Conservation (phyloP, 2,113 vertebrate species). For the Lophotis ruficrista region DNA sequence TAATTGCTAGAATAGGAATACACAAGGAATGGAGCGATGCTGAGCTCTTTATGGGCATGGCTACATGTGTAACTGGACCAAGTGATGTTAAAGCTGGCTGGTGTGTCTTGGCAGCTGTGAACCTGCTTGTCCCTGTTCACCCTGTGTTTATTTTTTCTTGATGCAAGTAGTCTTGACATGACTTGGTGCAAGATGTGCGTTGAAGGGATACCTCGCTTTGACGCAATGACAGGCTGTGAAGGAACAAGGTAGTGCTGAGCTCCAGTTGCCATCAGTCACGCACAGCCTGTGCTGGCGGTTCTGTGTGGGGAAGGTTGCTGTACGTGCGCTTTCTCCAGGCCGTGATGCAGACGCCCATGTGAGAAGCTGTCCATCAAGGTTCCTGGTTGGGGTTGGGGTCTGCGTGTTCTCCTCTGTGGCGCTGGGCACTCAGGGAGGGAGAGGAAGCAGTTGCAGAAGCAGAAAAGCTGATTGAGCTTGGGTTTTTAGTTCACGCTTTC, state of each 20-base stretch:
- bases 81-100: fast-evolving
- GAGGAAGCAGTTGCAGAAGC: not conserved
- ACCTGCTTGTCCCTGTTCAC: not conserved
- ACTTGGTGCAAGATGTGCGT: not conserved
- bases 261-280: fast-evolving
- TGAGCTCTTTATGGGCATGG: not conserved
- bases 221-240: not conserved
- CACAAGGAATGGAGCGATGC: not conserved
- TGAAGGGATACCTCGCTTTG: not conserved
- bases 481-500: not conserved
- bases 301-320: fast-evolving
- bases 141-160: not conserved
- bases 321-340: fast-evolving
- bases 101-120: not conserved
- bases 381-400: not conserved
- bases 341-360: fast-evolving
- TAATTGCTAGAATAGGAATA: not conserved
- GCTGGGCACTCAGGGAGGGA: not conserved
- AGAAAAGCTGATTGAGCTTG: not conserved
- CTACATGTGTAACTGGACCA: fast-evolving
- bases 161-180: not conserved
- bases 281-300: fast-evolving
- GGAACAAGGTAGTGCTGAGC: not conserved
- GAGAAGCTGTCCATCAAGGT: not conserved
- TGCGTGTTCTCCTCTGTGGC: fast-evolving